phyloP scores from a whole-genome alignment of 2,888 invertebrate species.

The Athetis lepigone region DNA sequence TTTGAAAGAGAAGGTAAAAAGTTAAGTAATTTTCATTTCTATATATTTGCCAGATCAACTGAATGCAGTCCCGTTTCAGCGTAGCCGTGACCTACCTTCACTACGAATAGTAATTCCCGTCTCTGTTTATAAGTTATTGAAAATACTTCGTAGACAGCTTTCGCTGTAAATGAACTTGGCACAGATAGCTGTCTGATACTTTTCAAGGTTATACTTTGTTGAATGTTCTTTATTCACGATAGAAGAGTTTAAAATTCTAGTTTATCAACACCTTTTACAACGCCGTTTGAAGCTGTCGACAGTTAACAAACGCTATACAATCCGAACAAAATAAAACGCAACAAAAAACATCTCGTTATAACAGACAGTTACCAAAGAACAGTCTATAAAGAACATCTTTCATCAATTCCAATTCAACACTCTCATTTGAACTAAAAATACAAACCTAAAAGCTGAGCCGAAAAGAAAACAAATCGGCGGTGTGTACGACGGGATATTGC shows the following conservation, averaged over 20 bases:
- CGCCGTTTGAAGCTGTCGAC: background rate
- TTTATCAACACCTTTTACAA: background rate
- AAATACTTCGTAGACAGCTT: conserved; percentile 45
- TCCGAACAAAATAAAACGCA: conserved; percentile 21
- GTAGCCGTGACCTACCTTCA: conserved; percentile 54
- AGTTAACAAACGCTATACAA: conserved; percentile 3
- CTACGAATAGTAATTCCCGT: conserved; percentile 50
- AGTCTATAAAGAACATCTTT: conserved; percentile 33
- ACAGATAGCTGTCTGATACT: conserved; percentile 32
- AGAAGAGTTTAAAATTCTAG: background rate
- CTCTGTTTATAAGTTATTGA: conserved; percentile 49
- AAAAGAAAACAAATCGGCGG: conserved; percentile 47
- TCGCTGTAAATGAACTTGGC: conserved; percentile 48
- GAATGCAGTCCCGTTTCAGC: conserved; percentile 26
- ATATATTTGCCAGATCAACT: conserved; percentile 20
- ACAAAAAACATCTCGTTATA: conserved; percentile 36
- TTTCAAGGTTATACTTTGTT: conserved; percentile 23
- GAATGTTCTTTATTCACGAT: background rate
- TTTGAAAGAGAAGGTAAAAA: conserved; percentile 7
- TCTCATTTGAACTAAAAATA: conserved; percentile 46
- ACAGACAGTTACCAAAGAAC: conserved; percentile 37
- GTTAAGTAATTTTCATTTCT: conserved; percentile 5
- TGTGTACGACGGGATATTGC: conserved; percentile 54
- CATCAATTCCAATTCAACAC: conserved; percentile 46
- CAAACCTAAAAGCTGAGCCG: conserved; percentile 43